A percentile compares a stretch with the other conserved stretches of the same genome.
Evolutionary conservation across 2,113 vertebrate species (phyloP).

Genomic region (Cyanoderma ruficeps): DNA sequence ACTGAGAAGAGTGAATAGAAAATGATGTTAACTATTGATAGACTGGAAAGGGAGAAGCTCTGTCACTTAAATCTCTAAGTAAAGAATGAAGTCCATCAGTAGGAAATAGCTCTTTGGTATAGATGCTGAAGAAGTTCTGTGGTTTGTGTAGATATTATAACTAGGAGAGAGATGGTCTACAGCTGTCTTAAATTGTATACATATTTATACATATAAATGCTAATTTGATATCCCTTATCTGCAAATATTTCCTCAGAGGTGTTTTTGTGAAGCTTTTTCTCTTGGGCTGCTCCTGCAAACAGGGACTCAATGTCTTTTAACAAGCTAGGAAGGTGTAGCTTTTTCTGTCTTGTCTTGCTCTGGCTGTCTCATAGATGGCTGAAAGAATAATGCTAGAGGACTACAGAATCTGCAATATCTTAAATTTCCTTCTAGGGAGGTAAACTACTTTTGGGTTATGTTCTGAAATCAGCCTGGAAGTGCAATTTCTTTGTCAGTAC

Average conservation of each 20-base stretch:
- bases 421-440: neutral
- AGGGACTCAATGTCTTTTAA: neutral
- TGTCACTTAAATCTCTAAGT: neutral
- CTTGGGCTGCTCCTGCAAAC: neutral
- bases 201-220: neutral
- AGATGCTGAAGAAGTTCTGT: neutral
- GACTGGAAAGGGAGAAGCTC: neutral
- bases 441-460: neutral
- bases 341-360: neutral
- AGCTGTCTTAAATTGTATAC: neutral
- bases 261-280: neutral
- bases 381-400: neutral
- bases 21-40: neutral
- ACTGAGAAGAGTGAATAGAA: neutral
- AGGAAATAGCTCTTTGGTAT: neutral
- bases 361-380: neutral
- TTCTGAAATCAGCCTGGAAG: neutral
- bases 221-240: neutral
- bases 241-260: neutral
- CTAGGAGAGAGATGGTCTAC: neutral
- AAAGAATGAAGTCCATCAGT: neutral
- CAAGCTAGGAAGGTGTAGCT: neutral
- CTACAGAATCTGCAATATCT: neutral
- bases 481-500: neutral
- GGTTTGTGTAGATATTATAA: neutral